Evolutionary conservation across 2,113 vertebrate species (phyloP).

Genomic region (Lamprologus tigripictilis): DNA sequence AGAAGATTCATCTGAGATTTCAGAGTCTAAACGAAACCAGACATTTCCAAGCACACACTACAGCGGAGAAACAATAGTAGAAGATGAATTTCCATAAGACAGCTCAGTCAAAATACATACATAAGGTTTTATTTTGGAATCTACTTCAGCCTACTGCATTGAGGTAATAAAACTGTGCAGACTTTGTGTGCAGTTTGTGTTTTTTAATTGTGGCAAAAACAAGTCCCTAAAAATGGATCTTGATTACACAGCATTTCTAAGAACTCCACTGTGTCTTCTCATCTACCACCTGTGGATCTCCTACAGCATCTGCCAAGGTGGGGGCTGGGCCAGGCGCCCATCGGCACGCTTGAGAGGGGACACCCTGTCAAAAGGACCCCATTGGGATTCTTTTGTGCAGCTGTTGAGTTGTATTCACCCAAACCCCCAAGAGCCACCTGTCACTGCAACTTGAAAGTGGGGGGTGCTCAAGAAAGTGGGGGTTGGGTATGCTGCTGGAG

Average conservation of each 20-base stretch:
- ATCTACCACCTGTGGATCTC: slow-evolving; percentile 61
- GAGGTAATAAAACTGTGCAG: neutral
- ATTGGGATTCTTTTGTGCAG: slow-evolving; percentile 71
- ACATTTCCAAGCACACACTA: neutral
- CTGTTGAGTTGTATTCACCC: slow-evolving; percentile 63
- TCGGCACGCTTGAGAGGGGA: slow-evolving; percentile 64
- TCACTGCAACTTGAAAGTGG: slow-evolving; percentile 67
- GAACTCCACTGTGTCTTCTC: neutral
- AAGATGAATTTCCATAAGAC: neutral
- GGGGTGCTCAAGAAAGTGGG: slow-evolving; percentile 22
- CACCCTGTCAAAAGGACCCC: slow-evolving; percentile 51
- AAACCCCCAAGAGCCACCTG: slow-evolving; percentile 72
- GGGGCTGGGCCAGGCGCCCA: slow-evolving; percentile 45
- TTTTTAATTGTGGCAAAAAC: neutral
- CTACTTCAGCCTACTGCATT: neutral
- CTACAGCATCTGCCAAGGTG: slow-evolving; percentile 63
- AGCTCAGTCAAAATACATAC: neutral
- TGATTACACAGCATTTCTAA: slow-evolving; percentile 4
- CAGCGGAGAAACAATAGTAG: accelerated
- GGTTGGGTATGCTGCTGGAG: slow-evolving; percentile 1
- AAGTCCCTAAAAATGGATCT: neutral
- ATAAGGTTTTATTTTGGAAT: neutral
- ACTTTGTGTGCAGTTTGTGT: neutral
- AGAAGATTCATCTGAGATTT: neutral
- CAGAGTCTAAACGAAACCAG: neutral